Evolutionary conservation across 2,888 invertebrate genomes (phyloP).

Genomic region (Baccha elongata): DNA sequence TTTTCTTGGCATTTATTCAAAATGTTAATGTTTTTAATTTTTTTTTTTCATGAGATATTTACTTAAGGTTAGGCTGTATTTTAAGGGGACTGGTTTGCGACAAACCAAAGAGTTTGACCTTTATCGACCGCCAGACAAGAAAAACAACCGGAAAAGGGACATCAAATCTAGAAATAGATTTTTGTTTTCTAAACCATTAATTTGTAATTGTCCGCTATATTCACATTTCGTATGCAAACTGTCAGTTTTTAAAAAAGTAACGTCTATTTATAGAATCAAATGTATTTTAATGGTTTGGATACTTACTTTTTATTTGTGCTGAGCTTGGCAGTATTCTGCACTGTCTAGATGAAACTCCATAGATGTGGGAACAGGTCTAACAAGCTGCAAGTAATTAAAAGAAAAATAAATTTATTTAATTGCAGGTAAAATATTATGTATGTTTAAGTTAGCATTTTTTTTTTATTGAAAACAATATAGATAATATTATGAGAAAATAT

Average conservation of each 20-base stretch:
- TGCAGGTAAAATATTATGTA: constrained; percentile 43
- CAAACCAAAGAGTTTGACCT: constrained; percentile 38
- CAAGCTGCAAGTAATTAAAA: constrained; percentile 86
- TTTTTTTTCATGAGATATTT: background rate
- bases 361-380: constrained; percentile 95
- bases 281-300: background rate
- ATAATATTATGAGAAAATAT: background rate
- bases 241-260: constrained; percentile 3
- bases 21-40: constrained; percentile 4
- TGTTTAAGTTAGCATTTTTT: constrained; percentile 22
- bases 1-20: constrained; percentile 51
- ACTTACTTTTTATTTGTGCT: constrained; percentile 93
- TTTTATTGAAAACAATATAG: background rate
- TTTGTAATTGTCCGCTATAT: background rate
- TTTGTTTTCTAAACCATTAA: background rate
- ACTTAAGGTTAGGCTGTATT: background rate
- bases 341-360: constrained; percentile 99
- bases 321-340: constrained; percentile 99
- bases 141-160: constrained; percentile 15
- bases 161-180: constrained; percentile 26
- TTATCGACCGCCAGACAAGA: constrained; percentile 33
- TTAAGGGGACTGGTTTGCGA: constrained; percentile 18
- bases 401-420: constrained; percentile 54
- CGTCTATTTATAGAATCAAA: constrained; percentile 12
- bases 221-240: background rate